These are phyloP conservation scores for Bubo scandiacus DNA, from an alignment of 2,113 vertebrate genomes.

Conservation along the genomic window DNA sequence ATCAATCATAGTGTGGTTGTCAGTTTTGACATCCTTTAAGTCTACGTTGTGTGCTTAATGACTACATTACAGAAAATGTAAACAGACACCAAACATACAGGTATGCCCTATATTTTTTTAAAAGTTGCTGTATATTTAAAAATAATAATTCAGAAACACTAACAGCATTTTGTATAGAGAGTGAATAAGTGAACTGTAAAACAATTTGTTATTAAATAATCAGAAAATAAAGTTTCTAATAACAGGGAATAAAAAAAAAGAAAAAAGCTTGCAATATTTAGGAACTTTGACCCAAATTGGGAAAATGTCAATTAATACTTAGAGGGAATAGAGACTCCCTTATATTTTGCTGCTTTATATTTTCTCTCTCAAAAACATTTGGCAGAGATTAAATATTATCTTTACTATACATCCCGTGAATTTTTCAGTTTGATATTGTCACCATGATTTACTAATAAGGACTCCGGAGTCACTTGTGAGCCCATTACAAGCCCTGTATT, in stretches of 20 bases:
- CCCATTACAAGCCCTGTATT: constrained; percentile 44
- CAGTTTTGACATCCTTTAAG: constrained; percentile 84
- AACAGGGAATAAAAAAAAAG: not conserved
- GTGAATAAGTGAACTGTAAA: not conserved
- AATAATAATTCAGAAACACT: not conserved
- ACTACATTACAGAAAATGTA: constrained; percentile 86
- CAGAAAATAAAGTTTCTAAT: not conserved
- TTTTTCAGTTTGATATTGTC: constrained; percentile 41
- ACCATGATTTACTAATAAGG: constrained; percentile 56
- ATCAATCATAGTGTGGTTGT: constrained; percentile 84
- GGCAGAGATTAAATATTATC: not conserved
- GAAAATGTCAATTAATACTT: not conserved
- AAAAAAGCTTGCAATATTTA: not conserved
- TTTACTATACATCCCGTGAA: not conserved
- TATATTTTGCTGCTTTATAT: not conserved
- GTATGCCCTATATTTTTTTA: constrained; percentile 67
- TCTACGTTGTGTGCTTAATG: constrained; percentile 81
- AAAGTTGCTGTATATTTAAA: constrained; percentile 43
- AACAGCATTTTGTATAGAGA: not conserved
- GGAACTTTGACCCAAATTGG: not conserved
- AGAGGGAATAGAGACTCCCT: not conserved
- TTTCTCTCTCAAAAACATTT: not conserved
- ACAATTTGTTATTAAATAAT: not conserved
- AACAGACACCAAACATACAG: constrained; percentile 82
- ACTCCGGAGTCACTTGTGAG: constrained; percentile 54